Evolutionary conservation across 2,113 vertebrate species (phyloP).

Genomic region (Myanophis thanlyinensis): DNA sequence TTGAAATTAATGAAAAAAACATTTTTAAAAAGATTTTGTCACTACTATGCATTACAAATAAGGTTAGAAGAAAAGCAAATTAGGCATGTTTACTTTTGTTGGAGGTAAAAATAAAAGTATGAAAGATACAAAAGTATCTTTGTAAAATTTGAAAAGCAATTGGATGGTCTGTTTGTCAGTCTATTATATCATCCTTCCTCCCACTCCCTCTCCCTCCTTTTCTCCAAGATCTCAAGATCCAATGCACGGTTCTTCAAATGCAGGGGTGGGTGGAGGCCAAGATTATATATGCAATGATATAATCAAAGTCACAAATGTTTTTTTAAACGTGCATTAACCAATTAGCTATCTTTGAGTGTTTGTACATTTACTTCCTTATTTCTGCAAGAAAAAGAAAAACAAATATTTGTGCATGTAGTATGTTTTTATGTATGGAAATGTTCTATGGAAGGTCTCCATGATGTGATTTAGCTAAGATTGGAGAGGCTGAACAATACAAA

Average conservation of each 20-base stretch:
- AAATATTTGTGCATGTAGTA: background rate
- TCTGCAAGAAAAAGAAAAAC: background rate
- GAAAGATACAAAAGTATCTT: background rate
- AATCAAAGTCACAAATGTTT: background rate
- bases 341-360: background rate
- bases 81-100: background rate
- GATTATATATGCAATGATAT: background rate
- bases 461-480: background rate
- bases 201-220: background rate
- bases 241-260: background rate
- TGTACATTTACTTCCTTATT: background rate
- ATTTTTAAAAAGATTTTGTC: background rate
- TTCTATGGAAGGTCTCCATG: background rate
- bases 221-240: background rate
- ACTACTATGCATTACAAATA: background rate
- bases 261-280: background rate
- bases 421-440: background rate
- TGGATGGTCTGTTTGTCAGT: background rate
- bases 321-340: background rate
- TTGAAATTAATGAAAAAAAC: background rate
- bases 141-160: background rate
- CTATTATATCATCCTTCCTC: background rate
- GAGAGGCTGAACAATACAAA: background rate
- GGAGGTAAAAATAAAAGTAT: background rate
- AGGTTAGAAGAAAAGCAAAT: background rate